Evolutionary conservation across 2,888 invertebrate genomes (phyloP), one percentile per base, ranked within the genome.

Genomic region (Caenorhabditis sp.): DNA sequence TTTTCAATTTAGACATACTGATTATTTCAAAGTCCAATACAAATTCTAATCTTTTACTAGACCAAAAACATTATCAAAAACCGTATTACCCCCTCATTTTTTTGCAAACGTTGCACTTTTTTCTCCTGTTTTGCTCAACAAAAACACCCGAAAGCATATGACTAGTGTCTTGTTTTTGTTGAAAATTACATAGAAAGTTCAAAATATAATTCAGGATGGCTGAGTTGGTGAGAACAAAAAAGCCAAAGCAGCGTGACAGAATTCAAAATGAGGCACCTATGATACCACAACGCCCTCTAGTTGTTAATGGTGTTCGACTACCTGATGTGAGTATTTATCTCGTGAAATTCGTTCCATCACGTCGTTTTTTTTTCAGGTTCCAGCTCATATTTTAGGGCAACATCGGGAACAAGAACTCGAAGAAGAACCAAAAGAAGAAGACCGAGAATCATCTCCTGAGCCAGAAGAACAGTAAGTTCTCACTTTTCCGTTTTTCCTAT

Each of bases 401-500:
- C 27, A 23, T 52, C 31, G 25, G n/a, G 67, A 43, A 43, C 62
- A 2, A 3, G 49, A 49, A 59, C 4, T 56, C 27, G 26, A 27
- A 17, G 56, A 36, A 58, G 17, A 26, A 25, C 10, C 3, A 8
- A 1, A 26, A 53, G 23, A 23, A n/a, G 10, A 14, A 36, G 58
- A 58, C 20, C 14, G 21, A 23, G 23, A 66, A 43, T 63, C 74
- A 21, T 52, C 57, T 14, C 74, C 74, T 14, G 74, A 74, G 49
- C 74, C 74, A n/a, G 74, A 74, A 61, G 74, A 74, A 36, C 68
- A 65, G 73, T 73, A 25, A 60, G 66, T 52, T 17, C 4, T 53
- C 12, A 20, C 36, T 26, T 49, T 49, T 49, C 7, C 23, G 20
- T 58, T 36, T n/a, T 31, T 20, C 4, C 25, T n/a, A n/a, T n/a